Percentiles rank a stretch among this genome's conserved stretches.
Conservation (phyloP, 1,140 invertebrate species). For the Branchinecta lynchi region DNA sequence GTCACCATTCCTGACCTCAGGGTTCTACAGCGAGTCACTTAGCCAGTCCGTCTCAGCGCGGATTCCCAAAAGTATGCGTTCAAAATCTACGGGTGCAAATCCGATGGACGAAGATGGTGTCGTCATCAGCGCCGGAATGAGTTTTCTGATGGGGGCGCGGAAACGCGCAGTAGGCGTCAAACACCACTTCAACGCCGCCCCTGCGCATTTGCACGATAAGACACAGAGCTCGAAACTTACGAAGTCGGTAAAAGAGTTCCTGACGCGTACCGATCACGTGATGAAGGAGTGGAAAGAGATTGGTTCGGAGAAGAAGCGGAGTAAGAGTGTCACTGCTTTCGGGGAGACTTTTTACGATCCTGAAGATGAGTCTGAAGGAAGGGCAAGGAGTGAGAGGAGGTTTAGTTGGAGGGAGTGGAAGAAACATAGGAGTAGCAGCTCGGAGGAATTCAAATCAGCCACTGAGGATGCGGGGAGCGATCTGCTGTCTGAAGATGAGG, state of each 20-base stretch:
- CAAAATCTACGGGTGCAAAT: conserved; percentile 35
- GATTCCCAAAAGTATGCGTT: conserved; percentile 34
- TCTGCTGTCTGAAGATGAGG: conserved; percentile 17
- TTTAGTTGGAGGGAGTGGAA: conserved; percentile 2
- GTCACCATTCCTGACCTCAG: conserved; percentile 18
- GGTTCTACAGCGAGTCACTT: conserved; percentile 20
- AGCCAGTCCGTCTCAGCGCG: conserved; percentile 23
- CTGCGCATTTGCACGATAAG: conserved; percentile 51
- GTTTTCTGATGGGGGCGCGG: conserved; percentile 47
- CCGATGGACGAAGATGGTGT: conserved; percentile 44
- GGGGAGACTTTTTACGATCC: conserved; percentile 1
- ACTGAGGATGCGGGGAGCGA: background rate
- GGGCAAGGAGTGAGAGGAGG: background rate
- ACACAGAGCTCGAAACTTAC: conserved; percentile 56
- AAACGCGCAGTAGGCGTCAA: conserved; percentile 16
- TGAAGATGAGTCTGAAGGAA: background rate
- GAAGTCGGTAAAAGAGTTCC: conserved; percentile 56
- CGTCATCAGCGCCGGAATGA: conserved; percentile 60
- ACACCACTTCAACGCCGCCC: conserved; percentile 38
- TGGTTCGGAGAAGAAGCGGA: conserved; percentile 15
- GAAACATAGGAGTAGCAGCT: background rate
- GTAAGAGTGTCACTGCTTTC: background rate
- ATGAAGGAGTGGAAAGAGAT: conserved; percentile 62
- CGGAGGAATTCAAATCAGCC: background rate
- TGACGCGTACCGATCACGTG: conserved; percentile 62